Base-by-base conservation (phyloP, 2,797 vertebrate species). In the Miichthys miiuy region DNA sequence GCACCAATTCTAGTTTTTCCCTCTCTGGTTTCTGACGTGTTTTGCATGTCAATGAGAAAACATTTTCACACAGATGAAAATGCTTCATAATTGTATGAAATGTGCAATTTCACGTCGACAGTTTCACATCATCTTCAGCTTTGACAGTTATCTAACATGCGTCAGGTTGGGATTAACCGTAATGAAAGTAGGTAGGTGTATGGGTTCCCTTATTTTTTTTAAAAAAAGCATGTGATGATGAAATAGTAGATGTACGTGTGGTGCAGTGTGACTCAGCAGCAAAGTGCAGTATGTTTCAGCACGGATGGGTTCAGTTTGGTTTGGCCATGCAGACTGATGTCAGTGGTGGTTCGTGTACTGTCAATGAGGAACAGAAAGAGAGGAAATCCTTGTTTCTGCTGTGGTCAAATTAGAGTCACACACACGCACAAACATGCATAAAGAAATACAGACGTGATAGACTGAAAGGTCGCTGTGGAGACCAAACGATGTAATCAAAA, bases 351-450 rank as follows among this genome's bases (percentile, higher is more conserved):
- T 51, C 11, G 34, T 54, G 44, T 51, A 16, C 16, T 58, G 46
- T 71, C 57, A 27, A 21, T 54, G 21, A 30, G 51, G 38, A 85
- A 77, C 50, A 57, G 54, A 80, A 41, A 68, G 5, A 73, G 69
- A 80, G 50, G 41, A 81, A 76, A 70, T 25, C 47, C 23, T 69
- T 47, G 17, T 60, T 42, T 84, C 52, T 61, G 20, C 3, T 79
- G 66, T 50, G 68, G 79, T 77, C 68, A 46, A 11, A 62, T 77
- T 80, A 66, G 41, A 56, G 51, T 64, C 56, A 79, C 52, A 81
- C 46, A 52, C 23, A 56, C 23, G 41, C n/a, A 63, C 46, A 79
- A 25, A 77, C 60, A 75, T 3, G 10, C 9, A 38, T 17, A 70
- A 56, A 78, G 61, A 80, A 38, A 67, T 41, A n/a, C 55, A 83